Percentiles rank a stretch among this genome's conserved stretches.
Conservation (phyloP, 92 coral and sea anemone genomes). For the Actinostola sp. region DNA sequence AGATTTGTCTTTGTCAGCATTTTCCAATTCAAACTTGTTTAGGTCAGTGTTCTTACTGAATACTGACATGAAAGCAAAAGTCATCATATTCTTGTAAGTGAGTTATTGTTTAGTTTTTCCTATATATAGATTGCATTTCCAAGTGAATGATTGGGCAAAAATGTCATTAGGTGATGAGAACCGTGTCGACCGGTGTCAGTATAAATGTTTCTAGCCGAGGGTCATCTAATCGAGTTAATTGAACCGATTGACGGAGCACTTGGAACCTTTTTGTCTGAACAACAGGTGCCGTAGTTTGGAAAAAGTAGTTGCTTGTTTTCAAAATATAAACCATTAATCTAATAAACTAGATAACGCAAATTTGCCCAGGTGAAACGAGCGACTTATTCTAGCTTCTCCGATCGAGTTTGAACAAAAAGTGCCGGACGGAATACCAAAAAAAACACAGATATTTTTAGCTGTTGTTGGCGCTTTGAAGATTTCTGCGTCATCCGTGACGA, state of each 20-base stretch:
- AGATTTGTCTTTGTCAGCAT: not conserved
- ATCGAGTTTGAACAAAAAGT: too few species aligned
- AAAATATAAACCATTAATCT: too few species aligned
- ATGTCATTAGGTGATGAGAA: constrained; percentile 1
- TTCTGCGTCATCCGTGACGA: too few species aligned
- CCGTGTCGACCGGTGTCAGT: not conserved
- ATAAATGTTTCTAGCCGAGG: constrained; percentile 1
- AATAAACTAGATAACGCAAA: too few species aligned
- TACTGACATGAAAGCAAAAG: too few species aligned
- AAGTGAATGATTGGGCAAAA: constrained; percentile 2
- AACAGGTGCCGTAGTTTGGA: constrained; percentile 15
- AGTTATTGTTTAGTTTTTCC: too few species aligned
- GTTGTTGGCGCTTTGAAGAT: not conserved
- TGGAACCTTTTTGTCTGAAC: not conserved
- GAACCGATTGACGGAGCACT: constrained; percentile 20
- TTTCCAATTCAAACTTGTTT: not conserved
- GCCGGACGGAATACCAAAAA: too few species aligned
- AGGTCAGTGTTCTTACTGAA: not conserved
- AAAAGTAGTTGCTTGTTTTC: not conserved
- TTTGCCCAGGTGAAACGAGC: too few species aligned
- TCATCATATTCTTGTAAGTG: too few species aligned
- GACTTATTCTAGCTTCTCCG: too few species aligned
- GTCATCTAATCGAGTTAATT: constrained; percentile 24
- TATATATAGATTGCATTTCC: too few species aligned
- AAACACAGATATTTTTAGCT: not conserved